Evolutionary conservation across 2,113 vertebrate species (phyloP), one percentile per base, ranked within the genome.

Genomic region (Halichoerus grypus): DNA sequence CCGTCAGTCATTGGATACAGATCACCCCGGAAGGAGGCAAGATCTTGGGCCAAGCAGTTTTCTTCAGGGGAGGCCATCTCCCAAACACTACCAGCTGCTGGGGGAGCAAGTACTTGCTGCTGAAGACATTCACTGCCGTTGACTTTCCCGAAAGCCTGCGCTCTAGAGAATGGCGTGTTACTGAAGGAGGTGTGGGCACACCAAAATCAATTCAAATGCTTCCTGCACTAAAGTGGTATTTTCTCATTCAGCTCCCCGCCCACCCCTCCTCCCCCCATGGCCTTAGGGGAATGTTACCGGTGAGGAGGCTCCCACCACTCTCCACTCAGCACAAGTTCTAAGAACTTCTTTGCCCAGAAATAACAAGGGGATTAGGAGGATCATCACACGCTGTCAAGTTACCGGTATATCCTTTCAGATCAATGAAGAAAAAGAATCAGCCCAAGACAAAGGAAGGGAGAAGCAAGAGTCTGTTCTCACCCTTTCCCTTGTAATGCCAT

Each of bases 131-230:
- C 51, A 24, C 2, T n/a, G 93, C 21, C 84, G 46, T 4, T 81
- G 85, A 95, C 4, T 91, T 91, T 96, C 22, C 55, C 5, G 26
- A 89, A 96, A 94, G 39, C 16, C n/a, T 83, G n/a, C 6, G 3
- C 31, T 83, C 72, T 49, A 13, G 31, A 83, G 53, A 87, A 87
- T 7, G n/a, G 21, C 39, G 1, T 46, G 82, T 79, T 89, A 53
- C 65, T 91, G 18, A 92, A 89, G 55, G 53, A 88, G 42, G 5
- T 80, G 67, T 46, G 10, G 11, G 28, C 18, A 28, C 49, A 92
- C 31, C 31, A 90, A 59, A 96, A 83, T 94, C 81, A 93, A 94
- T 87, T 86, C n/a, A 93, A 93, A 91, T 53, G 26, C 12, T 93
- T 95, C 46, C 83, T 89, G 82, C 24, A 81, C 13, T 46, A 49